Conservation (phyloP, 2,888 invertebrate genomes). For the Dicycla oo region DNA sequence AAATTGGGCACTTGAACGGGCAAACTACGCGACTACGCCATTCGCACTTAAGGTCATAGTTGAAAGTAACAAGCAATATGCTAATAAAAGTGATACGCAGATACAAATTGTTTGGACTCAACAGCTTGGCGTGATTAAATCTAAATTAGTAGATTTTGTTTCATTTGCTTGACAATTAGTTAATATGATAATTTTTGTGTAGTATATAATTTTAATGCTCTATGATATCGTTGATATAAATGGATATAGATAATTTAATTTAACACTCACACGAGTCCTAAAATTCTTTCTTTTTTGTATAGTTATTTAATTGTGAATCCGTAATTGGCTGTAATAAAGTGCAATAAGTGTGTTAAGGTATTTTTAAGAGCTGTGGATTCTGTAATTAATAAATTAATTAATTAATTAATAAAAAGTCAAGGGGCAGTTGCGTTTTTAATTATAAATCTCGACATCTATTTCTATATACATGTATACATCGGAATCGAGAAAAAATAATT, state of each 20-base stretch:
- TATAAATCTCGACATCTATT: background rate
- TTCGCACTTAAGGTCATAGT: slow-evolving; percentile 60
- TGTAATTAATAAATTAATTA: no score
- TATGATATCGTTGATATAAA: slow-evolving; percentile 4
- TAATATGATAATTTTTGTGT: slow-evolving; percentile 11
- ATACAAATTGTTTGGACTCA: slow-evolving; percentile 10
- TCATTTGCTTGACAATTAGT: background rate
- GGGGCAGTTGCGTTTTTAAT: background rate
- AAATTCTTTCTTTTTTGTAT: no score
- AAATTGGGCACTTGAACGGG: slow-evolving; percentile 78
- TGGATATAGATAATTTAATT: background rate
- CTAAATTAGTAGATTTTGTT: slow-evolving; percentile 10
- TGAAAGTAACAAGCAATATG: slow-evolving; percentile 43
- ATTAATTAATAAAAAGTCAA: background rate
- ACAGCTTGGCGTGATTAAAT: slow-evolving; percentile 24
- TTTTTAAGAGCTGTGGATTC: no score
- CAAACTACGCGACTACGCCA: slow-evolving; percentile 60
- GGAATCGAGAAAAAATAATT: no score
- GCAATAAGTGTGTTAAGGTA: no score
- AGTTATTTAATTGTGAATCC: no score
- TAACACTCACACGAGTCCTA: no score
- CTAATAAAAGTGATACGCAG: slow-evolving; percentile 1
- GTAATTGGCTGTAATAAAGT: no score
- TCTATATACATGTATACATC: no score
- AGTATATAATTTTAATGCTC: slow-evolving; percentile 7